Evolutionary conservation across 1,140 invertebrate genomes (phyloP), one percentile per base, ranked within the genome.

Genomic region (Paraescarpia echinospica): DNA sequence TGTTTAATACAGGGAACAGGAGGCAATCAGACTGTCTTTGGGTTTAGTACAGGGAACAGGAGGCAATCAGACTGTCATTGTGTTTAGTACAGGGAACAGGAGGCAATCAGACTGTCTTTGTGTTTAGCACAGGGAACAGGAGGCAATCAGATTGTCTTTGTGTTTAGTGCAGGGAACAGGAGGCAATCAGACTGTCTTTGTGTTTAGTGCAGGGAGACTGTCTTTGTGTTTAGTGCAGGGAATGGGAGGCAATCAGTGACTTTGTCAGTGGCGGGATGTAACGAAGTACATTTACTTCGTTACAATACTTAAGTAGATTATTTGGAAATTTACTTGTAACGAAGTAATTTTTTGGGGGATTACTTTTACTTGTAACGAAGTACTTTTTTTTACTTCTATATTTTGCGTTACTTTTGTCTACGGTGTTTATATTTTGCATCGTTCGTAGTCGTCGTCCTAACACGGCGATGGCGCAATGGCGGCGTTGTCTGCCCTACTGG

Each of bases 191-290:
- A 77, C 59, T 77, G 59, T 12, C 14, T 18, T 41, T 92, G 35
- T 92, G 18, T 27, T 77, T 77, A 77, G 59, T 77, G 41, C 41
- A 41, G 12, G 4, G 41, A 41, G 41, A 41, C 41, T 93, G 92
- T 88, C 41, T 77, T 77, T 77, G 59, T 77, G 59, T 77, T 77
- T 77, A 77, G 59, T 27, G 41, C 93, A 18, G 27, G 59, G 59
- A 77, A 77, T 0, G 59, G 59, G 59, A 77, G 59, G 59, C 59
- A 12, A 77, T 31, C 59, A 77, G 59, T n/a, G n/a, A n/a, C n/a
- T n/a, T n/a, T n/a, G n/a, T n/a, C 59, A 77, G 59, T 77, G 59
- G 12, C 22, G 59, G 27, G 14, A 77, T 77, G 18, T 77, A 77
- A 77, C 59, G 22, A 77, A 77, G 59, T 77, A 77, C 59, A 77